Base-by-base conservation (phyloP, 2,888 invertebrate species). In the Meliscaeva auricollis region DNA sequence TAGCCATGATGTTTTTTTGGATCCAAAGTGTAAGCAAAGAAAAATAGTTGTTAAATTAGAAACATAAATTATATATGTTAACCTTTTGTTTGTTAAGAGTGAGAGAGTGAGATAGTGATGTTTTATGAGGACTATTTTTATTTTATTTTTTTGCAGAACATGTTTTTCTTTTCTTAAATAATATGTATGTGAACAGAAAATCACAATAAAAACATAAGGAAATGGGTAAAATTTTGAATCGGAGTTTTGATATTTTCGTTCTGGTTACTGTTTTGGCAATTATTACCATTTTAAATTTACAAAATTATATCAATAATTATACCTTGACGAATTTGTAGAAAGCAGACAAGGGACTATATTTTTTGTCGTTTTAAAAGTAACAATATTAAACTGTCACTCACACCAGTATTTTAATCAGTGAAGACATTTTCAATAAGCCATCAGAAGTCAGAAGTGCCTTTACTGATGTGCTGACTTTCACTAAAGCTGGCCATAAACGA, bases 1-100 rank as follows among this genome's bases (percentile, higher is more conserved):
- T 35, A 72, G 60, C 35, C 73, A 60, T 22, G 41, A 30, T 64
- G 75, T 66, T 58, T 50, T 38, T 73, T 64, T 8, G n/a, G n/a
- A 64, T 80, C 80, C 82, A 73, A 82, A 68, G 72, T 82, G 82
- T 82, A 46, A 32, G 78, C 83, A 62, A 60, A 74, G 44, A 64
- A 64, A 83, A 78, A 78, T 62, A 73, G 73, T 73, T 60, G 17
- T 58, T 68, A 78, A 83, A 80, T 48, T 41, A 73, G 26, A 76
- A 50, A 58, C 26, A 78, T 20, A 81, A 58, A 72, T 64, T 52
- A 35, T 26, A 46, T 48, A 8, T 46, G 35, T 56, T 46, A 48
- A 17, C n/a, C 41, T 70, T 26, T 20, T n/a, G 17, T 60, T 35
- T 44, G 44, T 17, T 62, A 41, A 26, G 46, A 15, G 30, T 62